phyloP scores from a whole-genome alignment of 2,888 invertebrate genomes.

The Drosophila limbata region DNA sequence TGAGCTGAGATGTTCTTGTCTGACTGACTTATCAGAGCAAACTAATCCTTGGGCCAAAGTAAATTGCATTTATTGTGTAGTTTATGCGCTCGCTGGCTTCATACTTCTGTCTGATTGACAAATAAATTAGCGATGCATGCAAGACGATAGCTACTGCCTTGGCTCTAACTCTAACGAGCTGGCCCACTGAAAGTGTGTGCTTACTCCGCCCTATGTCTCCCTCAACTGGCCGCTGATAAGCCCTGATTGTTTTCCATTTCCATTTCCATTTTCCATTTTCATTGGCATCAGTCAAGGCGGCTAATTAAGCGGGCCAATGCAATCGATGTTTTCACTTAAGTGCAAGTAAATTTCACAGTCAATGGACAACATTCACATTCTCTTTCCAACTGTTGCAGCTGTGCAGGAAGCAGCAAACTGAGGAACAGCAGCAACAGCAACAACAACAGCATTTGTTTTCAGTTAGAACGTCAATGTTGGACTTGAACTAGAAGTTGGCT shows the following conservation, averaged over 20 bases:
- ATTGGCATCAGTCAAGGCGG: constrained; percentile 66
- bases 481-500: constrained; percentile 34
- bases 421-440: constrained; percentile 17
- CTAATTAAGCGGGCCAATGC: constrained; percentile 54
- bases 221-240: constrained; percentile 47
- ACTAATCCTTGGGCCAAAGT: constrained; percentile 65
- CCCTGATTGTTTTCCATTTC: constrained; percentile 65
- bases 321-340: constrained; percentile 76
- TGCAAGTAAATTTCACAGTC: constrained; percentile 72
- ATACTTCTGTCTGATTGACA: constrained; percentile 79
- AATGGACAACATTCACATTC: constrained; percentile 13
- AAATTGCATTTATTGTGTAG: constrained; percentile 81
- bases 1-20: constrained; percentile 25
- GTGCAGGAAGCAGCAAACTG: constrained; percentile 43
- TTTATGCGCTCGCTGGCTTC: constrained; percentile 71
- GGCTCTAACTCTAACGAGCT: constrained; percentile 66
- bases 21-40: constrained; percentile 57
- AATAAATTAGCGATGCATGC: constrained; percentile 79
- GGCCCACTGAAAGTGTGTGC: constrained; percentile 72
- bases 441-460: constrained; percentile 66
- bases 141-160: constrained; percentile 63
- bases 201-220: neutral
- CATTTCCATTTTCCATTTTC: constrained; percentile 61
- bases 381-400: constrained; percentile 42
- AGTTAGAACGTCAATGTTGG: constrained; percentile 64